A percentile compares a stretch with the other conserved stretches of the same genome.
Evolutionary conservation across 2,113 vertebrate species (phyloP).

Genomic region (Columbina picui): DNA sequence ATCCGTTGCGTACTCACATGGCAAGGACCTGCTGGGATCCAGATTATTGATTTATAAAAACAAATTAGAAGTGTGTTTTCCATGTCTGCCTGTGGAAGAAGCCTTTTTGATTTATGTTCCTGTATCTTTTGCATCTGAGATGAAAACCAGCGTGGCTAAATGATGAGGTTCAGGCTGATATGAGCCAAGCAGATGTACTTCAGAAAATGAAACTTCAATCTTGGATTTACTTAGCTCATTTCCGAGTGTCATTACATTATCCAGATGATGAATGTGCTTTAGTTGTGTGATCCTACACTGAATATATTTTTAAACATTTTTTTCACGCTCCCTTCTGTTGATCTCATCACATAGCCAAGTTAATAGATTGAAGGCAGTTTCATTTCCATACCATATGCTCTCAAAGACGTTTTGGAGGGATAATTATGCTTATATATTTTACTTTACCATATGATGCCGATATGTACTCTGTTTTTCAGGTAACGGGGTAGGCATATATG

Average conservation of each 20-base stretch:
- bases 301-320: slow-evolving; percentile 11
- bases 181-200: slow-evolving; percentile 55
- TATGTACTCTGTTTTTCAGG: neutral
- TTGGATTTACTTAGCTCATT: slow-evolving; percentile 56
- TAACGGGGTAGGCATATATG: neutral
- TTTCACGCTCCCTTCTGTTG: slow-evolving; percentile 29
- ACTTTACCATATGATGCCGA: neutral
- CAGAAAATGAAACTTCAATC: slow-evolving; percentile 34
- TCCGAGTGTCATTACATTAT: slow-evolving; percentile 45
- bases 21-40: neutral
- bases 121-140: neutral
- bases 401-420: neutral
- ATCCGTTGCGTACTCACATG: neutral
- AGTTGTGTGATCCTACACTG: neutral
- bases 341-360: slow-evolving; percentile 10
- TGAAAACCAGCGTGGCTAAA: neutral
- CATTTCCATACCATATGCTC: slow-evolving; percentile 35
- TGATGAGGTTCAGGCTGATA: neutral
- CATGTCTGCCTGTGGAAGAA: neutral
- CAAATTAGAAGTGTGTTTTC: neutral
- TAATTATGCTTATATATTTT: neutral
- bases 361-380: slow-evolving; percentile 9
- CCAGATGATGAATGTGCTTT: slow-evolving; percentile 20
- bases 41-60: neutral
- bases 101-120: neutral